Evolutionary conservation across 2,113 vertebrate species (phyloP), one percentile per base, ranked within the genome.

Genomic region (Leucopsar rothschildi): DNA sequence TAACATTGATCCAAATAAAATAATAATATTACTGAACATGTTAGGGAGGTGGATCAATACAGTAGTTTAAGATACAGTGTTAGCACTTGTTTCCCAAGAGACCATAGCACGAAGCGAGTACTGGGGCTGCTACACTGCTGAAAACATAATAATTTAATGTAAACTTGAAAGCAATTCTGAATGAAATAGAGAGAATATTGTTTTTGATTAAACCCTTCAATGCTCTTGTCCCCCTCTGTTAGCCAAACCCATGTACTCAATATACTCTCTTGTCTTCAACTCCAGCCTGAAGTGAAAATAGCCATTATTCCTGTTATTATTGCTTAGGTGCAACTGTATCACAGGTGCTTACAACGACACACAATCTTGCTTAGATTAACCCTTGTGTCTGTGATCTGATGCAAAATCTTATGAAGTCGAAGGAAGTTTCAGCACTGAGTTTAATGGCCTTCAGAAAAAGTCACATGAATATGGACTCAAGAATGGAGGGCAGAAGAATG

Each of bases 1-100:
- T 97, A 88, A 93, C 93, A 98, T 95, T 88, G 94, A 97, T 97
- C 95, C 92, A 95, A 92, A 95, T 93, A 92, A 94, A 93, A 96
- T 85, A 97, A 97, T 96, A 97, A 92, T 96, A 94, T 94, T 77
- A 82, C 93, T 88, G 94, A 96, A 92, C 77, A 81, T 82, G 86
- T 94, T 89, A 91, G 75, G 65, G 84, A 96, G 75, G 64, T 95
- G 66, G 91, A 97, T 98, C 87, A 82, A 92, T 96, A 93, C 33
- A 73, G 47, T 35, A 95, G 88, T 78, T 95, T 97, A 96, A 96
- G 94, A 95, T 91, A 94, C 94, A 95, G 44, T 82, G 78, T 88
- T 93, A 96, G 76, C 82, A 88, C 60, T 93, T 76, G 66, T 82
- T 90, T 95, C 96, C 93, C 90, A 79, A 94, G 96, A 96, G 94